A percentile compares a stretch with the other conserved stretches of the same genome.
phyloP scores from a whole-genome alignment of 2,888 invertebrate species.

The Ditula angustiorana region DNA sequence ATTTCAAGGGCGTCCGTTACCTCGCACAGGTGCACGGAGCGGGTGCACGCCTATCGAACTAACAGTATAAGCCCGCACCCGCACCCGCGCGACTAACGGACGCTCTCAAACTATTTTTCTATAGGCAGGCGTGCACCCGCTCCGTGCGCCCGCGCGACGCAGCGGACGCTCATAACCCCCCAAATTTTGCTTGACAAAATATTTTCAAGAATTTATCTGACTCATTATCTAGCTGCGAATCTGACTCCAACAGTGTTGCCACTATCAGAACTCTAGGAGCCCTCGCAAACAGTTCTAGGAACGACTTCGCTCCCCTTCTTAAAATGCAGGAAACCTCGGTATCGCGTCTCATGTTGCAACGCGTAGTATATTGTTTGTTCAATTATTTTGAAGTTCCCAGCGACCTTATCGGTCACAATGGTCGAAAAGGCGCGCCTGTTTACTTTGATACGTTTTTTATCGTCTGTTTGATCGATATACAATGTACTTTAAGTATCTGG shows the following conservation, averaged over 20 bases:
- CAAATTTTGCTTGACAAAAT: neutral
- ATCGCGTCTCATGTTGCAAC: constrained; percentile 8
- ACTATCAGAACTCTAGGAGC: neutral
- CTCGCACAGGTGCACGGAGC: no score
- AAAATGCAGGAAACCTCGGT: constrained; percentile 20
- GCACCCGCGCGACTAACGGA: no score
- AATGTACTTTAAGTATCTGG: constrained; percentile 18
- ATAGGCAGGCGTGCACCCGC: neutral
- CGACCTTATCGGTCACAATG: constrained; percentile 39
- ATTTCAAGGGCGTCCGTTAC: no score
- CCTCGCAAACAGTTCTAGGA: neutral
- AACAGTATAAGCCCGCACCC: no score
- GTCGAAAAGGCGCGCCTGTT: constrained; percentile 27
- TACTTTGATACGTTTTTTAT: constrained; percentile 25
- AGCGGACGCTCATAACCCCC: no score
- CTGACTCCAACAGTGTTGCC: neutral
- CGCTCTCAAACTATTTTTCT: no score
- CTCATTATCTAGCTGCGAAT: neutral
- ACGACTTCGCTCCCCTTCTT: neutral
- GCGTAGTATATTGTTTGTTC: constrained; percentile 19
- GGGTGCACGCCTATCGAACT: no score
- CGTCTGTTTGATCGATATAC: constrained; percentile 37
- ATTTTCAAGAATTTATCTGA: neutral
- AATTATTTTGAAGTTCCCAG: constrained; percentile 37
- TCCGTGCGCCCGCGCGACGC: no score